Conservation (phyloP, 2,888 invertebrate species). For the Taphrorychus bicolor region DNA sequence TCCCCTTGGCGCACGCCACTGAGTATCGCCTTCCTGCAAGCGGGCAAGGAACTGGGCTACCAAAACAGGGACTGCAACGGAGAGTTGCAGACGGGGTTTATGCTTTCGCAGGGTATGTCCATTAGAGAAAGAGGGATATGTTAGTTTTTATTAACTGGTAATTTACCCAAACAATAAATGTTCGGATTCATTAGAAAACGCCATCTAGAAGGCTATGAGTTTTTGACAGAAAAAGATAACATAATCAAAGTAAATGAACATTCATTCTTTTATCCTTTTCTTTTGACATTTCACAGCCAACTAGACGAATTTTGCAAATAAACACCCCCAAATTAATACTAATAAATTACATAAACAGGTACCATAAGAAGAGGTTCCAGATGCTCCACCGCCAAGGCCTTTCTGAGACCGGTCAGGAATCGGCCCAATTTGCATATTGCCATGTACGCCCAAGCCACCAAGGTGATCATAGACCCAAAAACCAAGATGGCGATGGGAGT, state of each 20-base stretch:
- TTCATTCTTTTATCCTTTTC: too few species aligned
- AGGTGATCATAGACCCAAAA: slow-evolving; percentile 71
- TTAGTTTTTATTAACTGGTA: too few species aligned
- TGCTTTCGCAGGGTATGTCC: slow-evolving; percentile 71
- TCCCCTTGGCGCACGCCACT: slow-evolving; percentile 84
- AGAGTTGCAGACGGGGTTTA: slow-evolving; percentile 83
- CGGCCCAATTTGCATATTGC: slow-evolving; percentile 82
- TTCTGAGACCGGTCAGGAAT: slow-evolving; percentile 80
- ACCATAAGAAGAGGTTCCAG: slow-evolving; percentile 79
- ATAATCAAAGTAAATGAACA: too few species aligned
- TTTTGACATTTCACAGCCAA: too few species aligned
- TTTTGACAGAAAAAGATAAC: too few species aligned
- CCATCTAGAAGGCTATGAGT: too few species aligned
- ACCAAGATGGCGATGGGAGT: slow-evolving; percentile 79
- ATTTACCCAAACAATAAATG: too few species aligned
- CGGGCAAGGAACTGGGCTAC: slow-evolving; percentile 83
- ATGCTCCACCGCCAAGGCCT: slow-evolving; percentile 89
- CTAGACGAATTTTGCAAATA: too few species aligned
- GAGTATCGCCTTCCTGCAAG: slow-evolving; percentile 82
- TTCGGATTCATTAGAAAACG: too few species aligned
- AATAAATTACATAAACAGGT: slow-evolving; percentile 31
- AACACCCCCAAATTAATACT: background rate
- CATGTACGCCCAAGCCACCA: slow-evolving; percentile 74
- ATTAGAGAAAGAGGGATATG: too few species aligned
- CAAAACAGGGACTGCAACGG: slow-evolving; percentile 83